Conservation (phyloP, 2,888 invertebrate species). For the Synergus laeviventris region DNA sequence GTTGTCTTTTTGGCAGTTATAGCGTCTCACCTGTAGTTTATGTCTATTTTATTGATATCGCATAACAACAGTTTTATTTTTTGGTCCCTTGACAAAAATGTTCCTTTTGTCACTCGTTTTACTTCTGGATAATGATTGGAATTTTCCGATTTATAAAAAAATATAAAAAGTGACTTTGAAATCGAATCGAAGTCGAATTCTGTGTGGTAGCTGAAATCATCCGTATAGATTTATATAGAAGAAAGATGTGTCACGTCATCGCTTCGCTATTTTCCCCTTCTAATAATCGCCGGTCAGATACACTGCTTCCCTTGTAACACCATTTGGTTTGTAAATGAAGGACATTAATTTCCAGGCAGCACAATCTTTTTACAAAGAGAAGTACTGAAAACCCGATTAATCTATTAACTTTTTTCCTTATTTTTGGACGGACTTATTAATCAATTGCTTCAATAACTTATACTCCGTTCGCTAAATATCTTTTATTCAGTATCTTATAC, state of each 20-base stretch:
- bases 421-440: background rate
- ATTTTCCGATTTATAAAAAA: background rate
- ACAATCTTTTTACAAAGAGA: slow-evolving; percentile 35
- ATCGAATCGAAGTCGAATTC: slow-evolving; percentile 29
- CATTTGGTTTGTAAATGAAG: slow-evolving; percentile 62
- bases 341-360: slow-evolving; percentile 54
- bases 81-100: background rate
- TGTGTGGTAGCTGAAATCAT: slow-evolving; percentile 12
- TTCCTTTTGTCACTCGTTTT: background rate
- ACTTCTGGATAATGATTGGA: background rate
- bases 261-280: slow-evolving; percentile 63
- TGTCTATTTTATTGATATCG: background rate
- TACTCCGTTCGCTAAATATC: background rate
- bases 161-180: background rate
- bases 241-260: slow-evolving; percentile 58
- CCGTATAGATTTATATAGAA: no score
- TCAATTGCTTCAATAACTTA: background rate
- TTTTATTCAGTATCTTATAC: background rate
- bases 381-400: slow-evolving; percentile 23
- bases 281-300: slow-evolving; percentile 52
- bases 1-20: background rate
- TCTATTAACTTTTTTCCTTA: slow-evolving; percentile 15
- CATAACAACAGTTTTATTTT: background rate
- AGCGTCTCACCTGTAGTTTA: background rate
- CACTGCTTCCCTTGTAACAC: slow-evolving; percentile 48